These are phyloP conservation scores for Nasonia longicornis DNA, from an alignment of 1,140 invertebrate genomes.

Conservation along the genomic window DNA sequence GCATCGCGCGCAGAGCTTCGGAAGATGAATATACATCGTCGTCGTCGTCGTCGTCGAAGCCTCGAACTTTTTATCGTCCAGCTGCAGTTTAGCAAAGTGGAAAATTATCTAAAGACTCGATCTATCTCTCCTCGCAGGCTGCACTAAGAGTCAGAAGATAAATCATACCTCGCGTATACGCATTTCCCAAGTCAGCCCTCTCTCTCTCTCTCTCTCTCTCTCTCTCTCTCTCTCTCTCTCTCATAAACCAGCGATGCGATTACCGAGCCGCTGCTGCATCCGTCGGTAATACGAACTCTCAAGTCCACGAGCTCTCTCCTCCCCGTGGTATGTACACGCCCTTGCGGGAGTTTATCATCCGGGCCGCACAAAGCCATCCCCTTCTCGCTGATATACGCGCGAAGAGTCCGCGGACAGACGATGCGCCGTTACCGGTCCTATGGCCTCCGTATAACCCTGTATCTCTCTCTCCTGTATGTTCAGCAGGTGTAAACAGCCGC, in stretches of 20 bases:
- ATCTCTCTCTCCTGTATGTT: conserved; percentile 21
- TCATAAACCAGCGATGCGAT: neutral
- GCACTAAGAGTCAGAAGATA: neutral
- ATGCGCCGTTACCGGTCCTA: neutral
- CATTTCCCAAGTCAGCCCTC: too few relatives aligned
- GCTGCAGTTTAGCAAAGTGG: neutral
- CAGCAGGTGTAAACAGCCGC: conserved; percentile 43
- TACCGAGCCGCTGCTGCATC: neutral
- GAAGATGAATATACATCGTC: conserved; percentile 12
- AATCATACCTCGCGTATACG: neutral
- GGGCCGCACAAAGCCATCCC: neutral
- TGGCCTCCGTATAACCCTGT: too few relatives aligned
- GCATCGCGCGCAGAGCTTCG: neutral
- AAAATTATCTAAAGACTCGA: conserved; percentile 7
- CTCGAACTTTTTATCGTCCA: neutral
- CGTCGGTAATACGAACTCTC: neutral
- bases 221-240: too few relatives aligned
- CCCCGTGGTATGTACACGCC: neutral
- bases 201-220: too few relatives aligned
- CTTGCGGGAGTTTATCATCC: conserved; percentile 1
- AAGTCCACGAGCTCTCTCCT: neutral
- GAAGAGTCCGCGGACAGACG: neutral
- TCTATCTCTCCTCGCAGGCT: neutral
- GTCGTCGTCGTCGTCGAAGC: neutral
- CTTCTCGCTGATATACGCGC: neutral